Evolutionary conservation across 1,140 invertebrate species (phyloP), one percentile per base, ranked within the genome.

Genomic region (Pomacea maculata): DNA sequence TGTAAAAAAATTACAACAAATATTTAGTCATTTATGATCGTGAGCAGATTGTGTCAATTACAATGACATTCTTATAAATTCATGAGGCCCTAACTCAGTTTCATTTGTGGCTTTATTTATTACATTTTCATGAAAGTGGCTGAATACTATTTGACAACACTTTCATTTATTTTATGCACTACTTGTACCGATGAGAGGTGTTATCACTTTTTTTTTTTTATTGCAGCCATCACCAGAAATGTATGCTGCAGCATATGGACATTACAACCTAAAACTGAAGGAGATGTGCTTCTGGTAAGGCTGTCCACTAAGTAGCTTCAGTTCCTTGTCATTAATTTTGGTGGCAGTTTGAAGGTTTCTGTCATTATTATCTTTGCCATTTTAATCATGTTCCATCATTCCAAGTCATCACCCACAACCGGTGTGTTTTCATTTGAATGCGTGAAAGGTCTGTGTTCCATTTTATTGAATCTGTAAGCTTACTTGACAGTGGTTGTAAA

Each of bases 221-320:
- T 83, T 68, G 61, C 81, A 90, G 88, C 89, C 89, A 52, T 88
- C 88, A 21, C 84, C 88, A 79, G 88, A 91, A 79, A 89, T 89
- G 89, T 88, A 89, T 55, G 85, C 85, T 17, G 85, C 80, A 71
- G 90, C 90, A 0, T 91, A 89, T 78, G 74, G 77, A 52, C 88
- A 90, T 80, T 91, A 89, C 81, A 91, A 91, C 81, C 83, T 63
- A n/a, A 86, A 85, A 79, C 83, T 91, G n/a, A 83, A 87, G 63
- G 84, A 78, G 57, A 86, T 88, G 84, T 88, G 87, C 57, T 89
- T 86, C 70, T 87, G 85, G 90, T 90, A 83, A 85, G 85, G 72
- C 29, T 55, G 64, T 55, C 57, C 57, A 45, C 57, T 14, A 61
- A 61, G 25, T 3, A 8, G 11, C 15, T 17, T 17, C 1, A 61